Base-by-base conservation (phyloP, 2,797 vertebrate genomes). In the Cephalopachus bancanus region DNA sequence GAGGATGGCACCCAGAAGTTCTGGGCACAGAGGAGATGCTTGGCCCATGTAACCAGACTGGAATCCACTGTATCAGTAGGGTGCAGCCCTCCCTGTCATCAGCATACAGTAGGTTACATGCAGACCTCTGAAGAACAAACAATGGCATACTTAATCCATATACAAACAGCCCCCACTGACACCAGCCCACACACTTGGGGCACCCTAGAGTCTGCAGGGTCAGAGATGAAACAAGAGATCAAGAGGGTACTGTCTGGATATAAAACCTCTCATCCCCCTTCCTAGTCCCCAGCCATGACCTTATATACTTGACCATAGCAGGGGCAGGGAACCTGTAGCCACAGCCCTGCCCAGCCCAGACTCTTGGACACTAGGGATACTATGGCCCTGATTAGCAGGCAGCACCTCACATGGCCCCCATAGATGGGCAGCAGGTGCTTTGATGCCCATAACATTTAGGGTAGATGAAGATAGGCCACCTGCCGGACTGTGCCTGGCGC, bases 401-500 rank as follows among this genome's bases (percentile, higher is more conserved):
- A 57, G 79, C 57, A 9, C 81, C 90, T 93, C 95, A 37, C 67
- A 44, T 16, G 75, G 74, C 37, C 84, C 67, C n/a, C 5, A 20
- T 96, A 85, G 89, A 92, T 7, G 6, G 96, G 78, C 64, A 72
- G 94, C 86, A 97, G 97, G 97, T 97, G 91, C 92, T 97, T 79
- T 94, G 94, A n/a, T 87, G 84, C 78, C 94, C 93, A 37, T 88
- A 94, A 97, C 92, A 95, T n/a, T 17, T 15, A 97, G 64, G 69
- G 80, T 60, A 95, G 92, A 91, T 94, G 96, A 85, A 76, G 80
- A 90, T 51, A 24, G 37, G 76, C 75, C 60, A 65, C 89, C 89
- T 85, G 89, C 75, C 12, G 20, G 80, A 80, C 62, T 0, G 1
- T 83, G 15, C 79, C 86, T 33, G 60, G 30, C 33, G 59, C 97